Base-by-base conservation (phyloP, 2,888 invertebrate genomes). In the Apamea anceps region DNA sequence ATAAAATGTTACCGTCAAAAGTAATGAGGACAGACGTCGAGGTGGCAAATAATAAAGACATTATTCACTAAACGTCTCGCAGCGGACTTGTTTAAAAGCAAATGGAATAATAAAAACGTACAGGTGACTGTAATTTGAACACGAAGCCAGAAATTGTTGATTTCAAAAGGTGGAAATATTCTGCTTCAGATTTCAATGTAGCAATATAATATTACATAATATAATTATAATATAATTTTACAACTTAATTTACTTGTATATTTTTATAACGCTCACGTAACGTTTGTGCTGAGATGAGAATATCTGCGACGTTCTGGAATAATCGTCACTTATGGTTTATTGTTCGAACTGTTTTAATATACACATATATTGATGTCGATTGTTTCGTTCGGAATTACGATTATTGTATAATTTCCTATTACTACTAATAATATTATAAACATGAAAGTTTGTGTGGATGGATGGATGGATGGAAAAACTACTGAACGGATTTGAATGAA, bases 91-190 rank as follows among this genome's bases (percentile, higher is more conserved):
- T 80, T 32, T 21, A 51, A 51, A 51, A 42, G 21, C 28, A 72
- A 80, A 82, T 62, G 2, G n/a, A 74, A 71, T 67, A 67, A 37
- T 62, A 54, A n/a, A 75, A 73, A 2, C 2, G 54, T 62, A 51
- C n/a, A n/a, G 57, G 45, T 72, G 65, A 57, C 57, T 57, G 66
- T 78, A 75, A 82, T 82, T 78, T 77, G 42, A 78, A 83, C 63
- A 68, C n/a, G 25, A 75, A 72, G 15, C 57, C 57, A 63, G 66
- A 72, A 57, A 42, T 72, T 54, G 37, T 57, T 48, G 54, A 45
- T 74, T 71, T n/a, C 25, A 15, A 42, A 5, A 67, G 42, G 2
- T n/a, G n/a, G 13, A 63, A 63, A 72, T 72, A 54, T 63, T 51
- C 25, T 21, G 48, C 37, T 54, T 48, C 42, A 32, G 37, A 32